Percentiles rank a stretch among this genome's conserved stretches.
Conservation (phyloP, 1,140 invertebrate species). For the Apocrypta bakeri region DNA sequence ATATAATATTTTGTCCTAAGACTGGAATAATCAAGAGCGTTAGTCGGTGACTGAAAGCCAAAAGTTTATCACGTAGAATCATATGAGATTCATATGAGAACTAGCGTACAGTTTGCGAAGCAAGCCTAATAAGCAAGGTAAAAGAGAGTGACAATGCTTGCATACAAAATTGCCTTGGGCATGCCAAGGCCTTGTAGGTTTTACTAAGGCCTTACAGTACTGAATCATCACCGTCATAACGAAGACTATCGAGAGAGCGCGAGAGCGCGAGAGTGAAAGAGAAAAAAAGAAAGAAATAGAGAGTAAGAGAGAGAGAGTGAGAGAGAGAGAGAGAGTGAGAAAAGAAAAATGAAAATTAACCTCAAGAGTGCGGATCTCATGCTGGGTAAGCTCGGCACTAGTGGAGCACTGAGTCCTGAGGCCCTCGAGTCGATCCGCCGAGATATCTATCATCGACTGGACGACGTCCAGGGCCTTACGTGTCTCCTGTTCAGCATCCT, state of each 20-base stretch:
- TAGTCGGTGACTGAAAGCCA: not conserved
- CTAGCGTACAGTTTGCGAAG: not conserved
- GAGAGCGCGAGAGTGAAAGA: not conserved
- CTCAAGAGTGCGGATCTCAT: conserved; percentile 95
- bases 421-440: conserved; percentile 91
- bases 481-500: conserved; percentile 76
- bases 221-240: not conserved
- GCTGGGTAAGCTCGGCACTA: conserved; percentile 93
- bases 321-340: too few relatives aligned
- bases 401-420: conserved; percentile 94
- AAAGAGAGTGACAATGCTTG: not conserved
- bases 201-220: not conserved
- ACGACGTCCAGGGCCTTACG: conserved; percentile 78
- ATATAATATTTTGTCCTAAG: too few relatives aligned
- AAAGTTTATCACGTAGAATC: not conserved
- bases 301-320: not conserved
- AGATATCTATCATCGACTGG: conserved; percentile 96
- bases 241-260: not conserved
- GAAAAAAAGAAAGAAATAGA: not conserved
- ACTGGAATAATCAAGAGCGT: too few relatives aligned
- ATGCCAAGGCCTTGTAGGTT: not conserved
- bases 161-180: not conserved
- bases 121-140: not conserved
- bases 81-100: not conserved
- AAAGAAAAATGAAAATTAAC: conserved; percentile 71